Evolutionary conservation across 35 echinoderm and acorn worm species (phyloP), one percentile per base, ranked within the genome.

Genomic region (Apostichopus parvimensis): DNA sequence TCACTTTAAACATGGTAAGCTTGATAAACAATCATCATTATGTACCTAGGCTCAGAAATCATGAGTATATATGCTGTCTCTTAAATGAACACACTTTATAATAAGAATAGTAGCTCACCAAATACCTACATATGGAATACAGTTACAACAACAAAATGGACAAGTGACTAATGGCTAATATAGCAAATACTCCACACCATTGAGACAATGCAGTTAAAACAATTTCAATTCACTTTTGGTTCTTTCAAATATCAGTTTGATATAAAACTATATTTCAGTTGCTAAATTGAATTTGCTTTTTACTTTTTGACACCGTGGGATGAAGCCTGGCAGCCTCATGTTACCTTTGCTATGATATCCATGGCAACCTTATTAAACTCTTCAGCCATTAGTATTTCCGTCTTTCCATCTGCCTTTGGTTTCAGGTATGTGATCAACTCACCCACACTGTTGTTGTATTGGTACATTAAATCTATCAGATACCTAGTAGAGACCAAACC

Each of bases 331-430:
- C 7, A 18, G 4, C 1, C 6, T 18, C 7, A 61, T 12, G 5
- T 17, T 87, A 95, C 94, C 87, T 95, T 95, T 18, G 77, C 91
- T 12, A 95, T 95, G 70, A 95, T 87, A n/a, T 95, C 94, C 11
- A 95, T 80, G 11, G 94, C 70, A 9, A 86, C 87, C 14, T 93
- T 95, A 62, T 91, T 95, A 14, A 95, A 65, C 64, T 95, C 86
- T 5, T 90, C 53, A 14, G 90, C 68, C 86, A 95, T 92, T 23
- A 53, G 66, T 15, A 95, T 88, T 68, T 84, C 78, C 5, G 86
- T 95, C 62, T 90, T 90, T 15, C 94, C 94, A 82, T 95, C 92
- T 17, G 94, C 94, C 28, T 78, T 93, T 5, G 55, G 18, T 53
- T 4, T 28, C 7, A 95, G 86, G 66, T 93, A 61, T 17, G 68